Base-by-base conservation (phyloP, 2,888 invertebrate species). In the Boloria euphrosyne region DNA sequence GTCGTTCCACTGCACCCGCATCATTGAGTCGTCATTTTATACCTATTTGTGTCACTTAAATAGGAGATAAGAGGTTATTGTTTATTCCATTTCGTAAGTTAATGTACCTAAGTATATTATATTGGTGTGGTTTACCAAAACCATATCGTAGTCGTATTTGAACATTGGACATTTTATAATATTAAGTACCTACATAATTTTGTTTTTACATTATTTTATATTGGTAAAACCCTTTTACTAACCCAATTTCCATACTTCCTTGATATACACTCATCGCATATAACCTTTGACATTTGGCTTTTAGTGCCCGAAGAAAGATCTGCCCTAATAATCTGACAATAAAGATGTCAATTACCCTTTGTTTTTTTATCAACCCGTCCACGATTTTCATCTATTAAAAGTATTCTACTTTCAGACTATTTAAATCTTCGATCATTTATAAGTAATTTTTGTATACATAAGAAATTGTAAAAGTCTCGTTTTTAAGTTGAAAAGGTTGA, bases 1-100 rank as follows among this genome's bases (percentile, higher is more conserved):
- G 52, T 46, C 43, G 43, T 46, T 46, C 46, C 55, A 38, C n/a
- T n/a, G n/a, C n/a, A n/a, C 62, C 66, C 66, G 68, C 68, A 68
- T 68, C 31, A 51, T 65, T 55, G 18, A 57, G 10, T 44, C 31
- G 14, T 60, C 55, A 51, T 62, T 52, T 22, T 22, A 22, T 22
- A n/a, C n/a, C 3, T 61, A 62, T 58, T 57, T 31, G 31, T 44
- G 52, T 64, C 44, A 22, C 49, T 46, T 6, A 50, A 53, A n/a
- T 46, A 55, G 17, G 13, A 31, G 62, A 53, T 62, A 68, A 62
- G 44, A 68, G 14, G 13, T 18, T 13, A 18, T 47, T 62, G 22
- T 51, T 53, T 47, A 44, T 54, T 49, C 16, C 46, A 59, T n/a
- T 49, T 17, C 14, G 47, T 4, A 59, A 14, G 38, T 17, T 49